Evolutionary conservation across 2,888 invertebrate genomes (phyloP).

Genomic region (Argyresthia albistria): DNA sequence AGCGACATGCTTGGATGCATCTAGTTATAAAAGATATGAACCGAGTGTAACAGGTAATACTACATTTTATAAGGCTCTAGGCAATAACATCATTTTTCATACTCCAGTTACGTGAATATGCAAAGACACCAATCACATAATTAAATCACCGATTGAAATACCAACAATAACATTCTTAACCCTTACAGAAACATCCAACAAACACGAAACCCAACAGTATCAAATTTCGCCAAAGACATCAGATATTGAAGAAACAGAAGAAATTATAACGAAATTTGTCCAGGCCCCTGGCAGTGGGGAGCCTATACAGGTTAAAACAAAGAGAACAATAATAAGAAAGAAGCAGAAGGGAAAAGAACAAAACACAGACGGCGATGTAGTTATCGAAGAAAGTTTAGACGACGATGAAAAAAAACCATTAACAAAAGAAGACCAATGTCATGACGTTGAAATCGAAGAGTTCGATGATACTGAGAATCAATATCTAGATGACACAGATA

Average conservation of each 20-base stretch:
- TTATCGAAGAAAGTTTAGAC: constrained; percentile 62
- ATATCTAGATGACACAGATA: constrained; percentile 26
- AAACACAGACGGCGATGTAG: constrained; percentile 47
- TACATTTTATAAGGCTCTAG: too few relatives aligned
- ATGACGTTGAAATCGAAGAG: constrained; percentile 54
- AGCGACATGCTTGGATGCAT: too few relatives aligned
- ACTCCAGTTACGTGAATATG: too few relatives aligned
- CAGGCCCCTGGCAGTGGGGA: constrained; percentile 61
- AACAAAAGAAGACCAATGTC: constrained; percentile 14
- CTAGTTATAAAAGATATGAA: too few relatives aligned
- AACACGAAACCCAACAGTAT: constrained; percentile 9
- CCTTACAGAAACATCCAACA: constrained; percentile 35
- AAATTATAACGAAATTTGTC: constrained; percentile 73
- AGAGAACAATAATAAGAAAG: constrained; percentile 67
- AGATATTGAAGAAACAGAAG: constrained; percentile 70
- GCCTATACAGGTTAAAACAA: constrained; percentile 70
- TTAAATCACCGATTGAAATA: too few relatives aligned
- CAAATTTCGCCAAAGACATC: constrained; percentile 40
- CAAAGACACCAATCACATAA: too few relatives aligned
- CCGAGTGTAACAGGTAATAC: too few relatives aligned
- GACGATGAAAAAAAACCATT: constrained; percentile 24
- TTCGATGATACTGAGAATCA: constrained; percentile 32
- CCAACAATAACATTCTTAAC: too few relatives aligned
- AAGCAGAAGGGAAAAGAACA: constrained; percentile 29
- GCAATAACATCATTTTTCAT: too few relatives aligned